Evolutionary conservation across 2,797 vertebrate species (phyloP).

Genomic region (Bucorvus abyssinicus): DNA sequence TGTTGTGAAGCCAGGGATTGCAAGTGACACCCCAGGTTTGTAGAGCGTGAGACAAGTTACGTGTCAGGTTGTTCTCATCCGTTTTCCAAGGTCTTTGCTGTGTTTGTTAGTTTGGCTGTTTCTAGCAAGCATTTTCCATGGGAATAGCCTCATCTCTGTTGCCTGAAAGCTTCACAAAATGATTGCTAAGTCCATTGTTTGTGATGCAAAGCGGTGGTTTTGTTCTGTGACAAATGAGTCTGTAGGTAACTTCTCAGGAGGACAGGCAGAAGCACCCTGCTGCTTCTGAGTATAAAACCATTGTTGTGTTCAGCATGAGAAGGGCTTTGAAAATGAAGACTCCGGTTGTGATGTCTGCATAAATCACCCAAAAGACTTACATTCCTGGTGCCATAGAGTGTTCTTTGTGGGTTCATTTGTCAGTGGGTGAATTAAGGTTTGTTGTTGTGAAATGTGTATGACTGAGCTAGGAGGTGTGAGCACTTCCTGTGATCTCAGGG

Average conservation of each 20-base stretch:
- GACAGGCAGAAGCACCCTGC: neutral
- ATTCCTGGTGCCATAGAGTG: neutral
- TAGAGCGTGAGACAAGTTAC: accelerated
- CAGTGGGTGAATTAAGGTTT: neutral
- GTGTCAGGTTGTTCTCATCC: accelerated
- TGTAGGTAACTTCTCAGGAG: neutral
- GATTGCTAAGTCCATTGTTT: neutral
- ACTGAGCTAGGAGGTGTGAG: neutral
- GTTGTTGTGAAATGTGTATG: neutral
- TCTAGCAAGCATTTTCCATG: neutral
- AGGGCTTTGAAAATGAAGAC: neutral
- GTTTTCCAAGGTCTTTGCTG: neutral
- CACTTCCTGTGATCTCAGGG: neutral
- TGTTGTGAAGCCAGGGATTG: neutral
- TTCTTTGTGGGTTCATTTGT: neutral
- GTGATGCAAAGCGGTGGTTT: neutral
- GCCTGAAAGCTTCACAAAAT: neutral
- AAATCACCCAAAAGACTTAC: neutral
- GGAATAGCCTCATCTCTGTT: neutral
- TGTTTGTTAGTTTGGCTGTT: neutral
- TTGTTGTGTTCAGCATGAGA: neutral
- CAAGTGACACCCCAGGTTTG: neutral
- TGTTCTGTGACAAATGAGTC: neutral
- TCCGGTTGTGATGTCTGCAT: neutral
- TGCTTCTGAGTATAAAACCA: neutral